Percentiles rank a stretch among this genome's conserved stretches.
These are phyloP conservation scores for Zootermopsis nevadensis DNA, from an alignment of 2,888 invertebrate genomes.

Conservation along the genomic window DNA sequence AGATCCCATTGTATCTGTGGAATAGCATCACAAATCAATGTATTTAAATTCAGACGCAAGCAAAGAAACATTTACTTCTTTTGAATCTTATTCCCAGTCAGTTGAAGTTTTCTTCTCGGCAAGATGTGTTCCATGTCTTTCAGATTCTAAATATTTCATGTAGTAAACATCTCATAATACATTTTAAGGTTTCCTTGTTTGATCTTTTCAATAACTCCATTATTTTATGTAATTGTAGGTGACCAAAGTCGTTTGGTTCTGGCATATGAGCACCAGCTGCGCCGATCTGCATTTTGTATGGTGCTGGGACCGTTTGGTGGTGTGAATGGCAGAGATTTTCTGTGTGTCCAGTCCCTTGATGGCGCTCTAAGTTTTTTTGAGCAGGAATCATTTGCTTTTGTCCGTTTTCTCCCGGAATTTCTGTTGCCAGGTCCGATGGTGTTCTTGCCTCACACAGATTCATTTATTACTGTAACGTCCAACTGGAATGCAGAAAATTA, in stretches of 20 bases:
- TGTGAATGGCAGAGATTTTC: constrained; percentile 83
- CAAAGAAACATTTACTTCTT: no score
- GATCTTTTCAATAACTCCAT: no score
- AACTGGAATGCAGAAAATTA: constrained; percentile 88
- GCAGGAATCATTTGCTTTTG: constrained; percentile 89
- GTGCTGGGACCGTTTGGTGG: constrained; percentile 89
- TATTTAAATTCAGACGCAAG: no score
- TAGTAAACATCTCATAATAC: no score
- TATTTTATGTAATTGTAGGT: constrained; percentile 63
- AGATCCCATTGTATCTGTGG: no score
- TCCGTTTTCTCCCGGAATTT: constrained; percentile 81
- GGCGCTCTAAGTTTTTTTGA: constrained; percentile 91
- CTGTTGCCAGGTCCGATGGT: constrained; percentile 86
- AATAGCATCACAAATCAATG: no score
- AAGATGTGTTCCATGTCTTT: no score
- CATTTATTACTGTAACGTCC: constrained; percentile 85
- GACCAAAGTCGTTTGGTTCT: constrained; percentile 74
- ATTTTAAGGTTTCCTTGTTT: no score
- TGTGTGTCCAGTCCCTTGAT: constrained; percentile 92
- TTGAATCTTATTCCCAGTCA: no score
- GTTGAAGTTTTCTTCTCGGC: no score
- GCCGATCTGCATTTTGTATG: constrained; percentile 80
- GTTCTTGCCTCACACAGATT: constrained; percentile 84
- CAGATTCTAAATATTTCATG: no score
- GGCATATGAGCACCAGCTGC: constrained; percentile 84